Conservation (phyloP, 2,797 vertebrate genomes). For the Hippoglossus hippoglossus region DNA sequence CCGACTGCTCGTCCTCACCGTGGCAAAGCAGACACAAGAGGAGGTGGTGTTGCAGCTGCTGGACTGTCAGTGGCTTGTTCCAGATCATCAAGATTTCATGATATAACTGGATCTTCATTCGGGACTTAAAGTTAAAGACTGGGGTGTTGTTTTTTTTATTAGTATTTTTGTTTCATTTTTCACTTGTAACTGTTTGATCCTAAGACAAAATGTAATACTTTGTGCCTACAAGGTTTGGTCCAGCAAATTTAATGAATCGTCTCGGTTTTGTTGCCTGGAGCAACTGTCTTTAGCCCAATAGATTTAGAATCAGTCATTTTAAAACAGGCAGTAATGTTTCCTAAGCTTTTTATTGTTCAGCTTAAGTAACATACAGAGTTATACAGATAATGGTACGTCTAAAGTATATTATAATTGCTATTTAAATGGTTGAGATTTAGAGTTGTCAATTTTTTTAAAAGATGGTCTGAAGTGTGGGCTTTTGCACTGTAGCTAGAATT, state of each 20-base stretch:
- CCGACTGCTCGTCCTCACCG: background rate
- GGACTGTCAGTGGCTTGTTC: slow-evolving; percentile 19
- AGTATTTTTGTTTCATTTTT: slow-evolving; percentile 26
- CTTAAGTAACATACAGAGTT: background rate
- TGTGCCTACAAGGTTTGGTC: slow-evolving; percentile 26
- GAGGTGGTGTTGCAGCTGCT: slow-evolving; percentile 14
- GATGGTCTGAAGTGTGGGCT: background rate
- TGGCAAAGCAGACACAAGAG: slow-evolving; percentile 11
- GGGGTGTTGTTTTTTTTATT: background rate
- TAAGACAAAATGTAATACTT: slow-evolving; percentile 15
- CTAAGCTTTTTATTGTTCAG: background rate
- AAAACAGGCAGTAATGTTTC: slow-evolving; percentile 7
- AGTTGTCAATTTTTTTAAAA: slow-evolving; percentile 4
- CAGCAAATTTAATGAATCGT: slow-evolving; percentile 39
- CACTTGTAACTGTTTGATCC: background rate
- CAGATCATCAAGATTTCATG: slow-evolving; percentile 6
- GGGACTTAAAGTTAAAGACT: slow-evolving; percentile 29
- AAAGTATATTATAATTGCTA: slow-evolving; percentile 35
- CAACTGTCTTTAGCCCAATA: slow-evolving; percentile 24
- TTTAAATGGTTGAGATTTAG: slow-evolving; percentile 31
- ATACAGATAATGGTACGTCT: slow-evolving; percentile 10
- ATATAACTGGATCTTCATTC: slow-evolving; percentile 50
- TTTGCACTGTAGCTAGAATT: slow-evolving; percentile 32
- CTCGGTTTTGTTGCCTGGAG: slow-evolving; percentile 39
- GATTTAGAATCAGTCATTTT: slow-evolving; percentile 13